Base-by-base conservation (phyloP, 2,888 invertebrate genomes). In the Parnassius smintheus region DNA sequence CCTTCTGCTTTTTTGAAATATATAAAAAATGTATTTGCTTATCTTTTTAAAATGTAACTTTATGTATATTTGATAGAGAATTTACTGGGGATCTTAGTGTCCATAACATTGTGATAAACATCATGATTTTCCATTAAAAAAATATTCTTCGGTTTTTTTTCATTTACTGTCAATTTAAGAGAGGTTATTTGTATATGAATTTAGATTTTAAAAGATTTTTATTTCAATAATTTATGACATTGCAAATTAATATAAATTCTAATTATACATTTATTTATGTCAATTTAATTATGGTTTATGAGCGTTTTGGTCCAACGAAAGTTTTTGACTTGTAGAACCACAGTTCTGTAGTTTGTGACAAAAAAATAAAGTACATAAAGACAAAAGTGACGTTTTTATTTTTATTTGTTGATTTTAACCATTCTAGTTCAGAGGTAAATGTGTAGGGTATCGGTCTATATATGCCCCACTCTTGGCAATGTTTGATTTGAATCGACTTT, bases 81-180 rank as follows among this genome's bases (percentile, higher is more conserved):
- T 82, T 83, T 84, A 85, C 86, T 83, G 85, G 80, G 83, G 86
- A 86, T 80, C 81, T 78, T 81, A 78, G 83, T 84, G 85, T 88
- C 90, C 87, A 84, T 90, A 89, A 88, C 85, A 85, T 90, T 91
- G 91, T 91, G 91, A 91, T 91, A 91, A 86, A 86, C 86, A 82
- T 86, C 81, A 86, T 82, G 85, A 84, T 86, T 86, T 86, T 91
- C 87, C 91, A 88, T 87, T 85, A 74, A 82, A 83, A 75, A 82
- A 80, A 78, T 78, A 83, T 83, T 78, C 86, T 87, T 85, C 77
- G 82, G 76, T 78, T 84, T 80, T 86, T 86, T 83, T 83, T 85
- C 78, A 80, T 82, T 77, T 86, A 84, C 84, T 85, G 81, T 84
- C 85, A 81, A 80, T 83, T 67, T 78, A 87, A 88, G 89, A 86